These are phyloP conservation scores for Zygothrica quintamaculata DNA, from an alignment of 2,888 invertebrate genomes.

Conservation along the genomic window DNA sequence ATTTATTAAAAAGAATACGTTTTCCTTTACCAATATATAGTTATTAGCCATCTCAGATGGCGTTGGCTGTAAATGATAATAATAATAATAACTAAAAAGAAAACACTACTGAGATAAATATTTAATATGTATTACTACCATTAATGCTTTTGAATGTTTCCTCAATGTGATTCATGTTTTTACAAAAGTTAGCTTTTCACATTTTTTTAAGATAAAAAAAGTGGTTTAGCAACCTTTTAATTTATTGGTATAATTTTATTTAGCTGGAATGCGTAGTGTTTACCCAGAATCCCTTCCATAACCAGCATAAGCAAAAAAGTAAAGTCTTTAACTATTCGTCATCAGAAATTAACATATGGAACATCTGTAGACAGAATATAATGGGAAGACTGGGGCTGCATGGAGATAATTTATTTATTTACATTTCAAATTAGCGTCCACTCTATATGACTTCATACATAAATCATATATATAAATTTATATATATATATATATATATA, in stretches of 20 bases:
- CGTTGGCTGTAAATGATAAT: too few species aligned
- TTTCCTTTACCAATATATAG: too few species aligned
- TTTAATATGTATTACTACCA: too few species aligned
- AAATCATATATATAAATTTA: constrained; percentile 10
- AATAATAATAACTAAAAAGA: too few species aligned
- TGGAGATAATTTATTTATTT: constrained; percentile 62
- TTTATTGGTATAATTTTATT: constrained; percentile 52
- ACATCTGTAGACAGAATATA: constrained; percentile 13
- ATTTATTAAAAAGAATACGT: too few species aligned
- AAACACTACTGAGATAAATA: too few species aligned
- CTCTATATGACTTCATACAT: constrained; percentile 51
- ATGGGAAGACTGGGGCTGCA: constrained; percentile 13
- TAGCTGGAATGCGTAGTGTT: constrained; percentile 15
- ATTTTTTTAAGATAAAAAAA: too few species aligned
- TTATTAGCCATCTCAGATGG: too few species aligned
- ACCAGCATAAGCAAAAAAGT: constrained; percentile 38
- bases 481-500: constrained; percentile 7
- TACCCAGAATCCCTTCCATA: neutral
- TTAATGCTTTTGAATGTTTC: too few species aligned
- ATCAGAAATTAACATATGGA: constrained; percentile 61
- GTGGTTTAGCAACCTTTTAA: constrained; percentile 23
- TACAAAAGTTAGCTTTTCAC: too few species aligned
- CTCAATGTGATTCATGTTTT: too few species aligned
- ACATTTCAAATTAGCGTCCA: constrained; percentile 60
- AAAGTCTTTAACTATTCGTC: constrained; percentile 55